A percentile compares a stretch with the other conserved stretches of the same genome.
Conservation (phyloP, 1,140 invertebrate species). For the Ladona fulva region DNA sequence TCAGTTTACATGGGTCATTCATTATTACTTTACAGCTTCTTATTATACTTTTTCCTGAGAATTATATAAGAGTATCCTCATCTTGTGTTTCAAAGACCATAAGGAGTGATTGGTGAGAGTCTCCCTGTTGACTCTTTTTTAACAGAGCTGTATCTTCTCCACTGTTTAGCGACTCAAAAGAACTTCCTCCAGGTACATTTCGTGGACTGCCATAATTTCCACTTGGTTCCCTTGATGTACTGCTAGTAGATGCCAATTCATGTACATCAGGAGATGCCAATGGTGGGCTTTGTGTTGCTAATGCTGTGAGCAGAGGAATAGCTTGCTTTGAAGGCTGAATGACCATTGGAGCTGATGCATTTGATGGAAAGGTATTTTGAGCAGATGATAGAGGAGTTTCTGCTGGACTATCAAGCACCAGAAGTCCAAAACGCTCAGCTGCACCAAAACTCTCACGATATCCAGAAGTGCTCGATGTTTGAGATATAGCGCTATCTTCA, state of each 20-base stretch:
- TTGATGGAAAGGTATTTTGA: slow-evolving; percentile 34
- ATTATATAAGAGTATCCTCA: slow-evolving; percentile 62
- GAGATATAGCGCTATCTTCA: slow-evolving; percentile 57
- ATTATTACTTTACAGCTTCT: not conserved
- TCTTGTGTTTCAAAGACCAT: slow-evolving; percentile 57
- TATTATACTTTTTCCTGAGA: slow-evolving; percentile 9
- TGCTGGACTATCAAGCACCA: slow-evolving; percentile 32
- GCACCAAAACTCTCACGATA: slow-evolving; percentile 55
- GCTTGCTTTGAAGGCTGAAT: not conserved
- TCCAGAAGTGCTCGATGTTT: slow-evolving; percentile 70
- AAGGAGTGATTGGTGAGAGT: slow-evolving; percentile 40
- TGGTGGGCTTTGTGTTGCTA: slow-evolving; percentile 35
- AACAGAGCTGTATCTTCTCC: slow-evolving; percentile 18
- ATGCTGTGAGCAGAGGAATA: not conserved
- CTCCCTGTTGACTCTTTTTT: not conserved
- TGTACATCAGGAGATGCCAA: slow-evolving; percentile 49
- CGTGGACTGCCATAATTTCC: slow-evolving; percentile 41
- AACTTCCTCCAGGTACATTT: slow-evolving; percentile 49
- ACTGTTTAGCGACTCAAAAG: slow-evolving; percentile 38
- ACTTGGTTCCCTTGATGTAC: slow-evolving; percentile 41
- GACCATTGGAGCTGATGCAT: slow-evolving; percentile 40
- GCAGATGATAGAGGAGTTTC: slow-evolving; percentile 30
- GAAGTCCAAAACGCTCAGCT: slow-evolving; percentile 42
- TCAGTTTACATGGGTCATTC: no score
- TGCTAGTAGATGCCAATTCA: slow-evolving; percentile 47